Conservation (phyloP, 1,140 invertebrate genomes). For the Drosophila neocordata region DNA sequence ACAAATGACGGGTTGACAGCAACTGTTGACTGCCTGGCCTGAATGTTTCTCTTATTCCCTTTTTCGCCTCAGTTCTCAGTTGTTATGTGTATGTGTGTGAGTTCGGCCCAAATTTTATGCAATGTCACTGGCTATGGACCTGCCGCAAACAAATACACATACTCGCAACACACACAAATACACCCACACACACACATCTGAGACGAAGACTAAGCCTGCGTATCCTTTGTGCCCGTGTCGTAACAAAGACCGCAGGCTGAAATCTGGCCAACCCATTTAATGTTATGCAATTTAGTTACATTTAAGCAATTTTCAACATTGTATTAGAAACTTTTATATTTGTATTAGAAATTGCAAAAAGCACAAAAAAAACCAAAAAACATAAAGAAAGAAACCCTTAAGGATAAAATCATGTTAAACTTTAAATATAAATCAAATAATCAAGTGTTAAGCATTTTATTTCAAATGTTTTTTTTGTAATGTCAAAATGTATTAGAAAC, state of each 20-base stretch:
- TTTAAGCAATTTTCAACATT: conserved; percentile 18
- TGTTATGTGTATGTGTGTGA: conserved; percentile 20
- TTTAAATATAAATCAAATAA: not conserved
- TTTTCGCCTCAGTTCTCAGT: conserved; percentile 3
- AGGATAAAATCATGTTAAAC: not conserved
- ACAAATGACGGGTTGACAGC: conserved; percentile 34
- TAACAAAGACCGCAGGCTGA: conserved; percentile 17
- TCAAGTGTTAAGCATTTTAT: conserved; percentile 2
- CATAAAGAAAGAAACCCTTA: not conserved
- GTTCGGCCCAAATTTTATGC: conserved; percentile 17
- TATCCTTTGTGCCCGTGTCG: conserved; percentile 39
- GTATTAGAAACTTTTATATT: conserved; percentile 1
- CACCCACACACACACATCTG: conserved; percentile 33
- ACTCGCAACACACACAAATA: not conserved
- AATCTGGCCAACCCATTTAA: conserved; percentile 56
- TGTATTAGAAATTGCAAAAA: not conserved
- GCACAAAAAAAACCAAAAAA: not conserved
- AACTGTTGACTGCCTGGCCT: conserved; percentile 44
- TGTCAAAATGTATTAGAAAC: not conserved
- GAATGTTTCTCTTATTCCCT: conserved; percentile 2
- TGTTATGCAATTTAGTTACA: conserved; percentile 33
- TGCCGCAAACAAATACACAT: conserved; percentile 6
- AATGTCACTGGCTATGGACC: conserved; percentile 16
- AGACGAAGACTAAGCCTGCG: conserved; percentile 13
- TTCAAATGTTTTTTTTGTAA: not conserved